Evolutionary conservation across 1,140 invertebrate genomes (phyloP).

Genomic region (Drosophila repletoides): DNA sequence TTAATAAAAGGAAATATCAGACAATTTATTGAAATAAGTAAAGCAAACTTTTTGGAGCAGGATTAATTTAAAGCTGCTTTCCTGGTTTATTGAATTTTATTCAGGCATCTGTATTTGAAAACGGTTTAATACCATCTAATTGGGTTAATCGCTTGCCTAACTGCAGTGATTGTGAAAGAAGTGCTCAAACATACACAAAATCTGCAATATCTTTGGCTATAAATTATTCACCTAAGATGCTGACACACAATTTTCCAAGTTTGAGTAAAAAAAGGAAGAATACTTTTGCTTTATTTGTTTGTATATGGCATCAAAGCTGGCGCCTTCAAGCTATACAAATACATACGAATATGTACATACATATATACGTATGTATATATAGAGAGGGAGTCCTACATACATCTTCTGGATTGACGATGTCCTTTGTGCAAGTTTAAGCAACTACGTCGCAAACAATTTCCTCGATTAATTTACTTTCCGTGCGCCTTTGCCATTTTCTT

Average conservation of each 20-base stretch:
- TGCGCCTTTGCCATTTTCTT: conserved; percentile 66
- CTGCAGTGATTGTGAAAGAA: conserved; percentile 20
- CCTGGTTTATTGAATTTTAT: too few relatives aligned
- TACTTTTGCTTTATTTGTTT: conserved; percentile 57
- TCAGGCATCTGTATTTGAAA: too few relatives aligned
- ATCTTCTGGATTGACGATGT: conserved; percentile 20
- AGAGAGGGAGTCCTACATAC: conserved; percentile 18
- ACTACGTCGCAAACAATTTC: conserved; percentile 74
- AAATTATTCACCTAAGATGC: conserved; percentile 60
- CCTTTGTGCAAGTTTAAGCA: conserved; percentile 78
- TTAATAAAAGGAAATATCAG: too few relatives aligned
- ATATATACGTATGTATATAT: conserved; percentile 4
- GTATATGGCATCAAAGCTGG: conserved; percentile 38
- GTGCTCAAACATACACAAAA: neutral
- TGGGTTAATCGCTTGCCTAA: conserved; percentile 2
- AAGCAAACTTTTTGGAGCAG: too few relatives aligned
- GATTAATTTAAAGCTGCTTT: too few relatives aligned
- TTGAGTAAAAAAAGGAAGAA: conserved; percentile 59
- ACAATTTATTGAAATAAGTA: too few relatives aligned
- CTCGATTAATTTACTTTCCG: conserved; percentile 80
- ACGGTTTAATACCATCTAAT: conserved; percentile 8
- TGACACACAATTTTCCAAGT: conserved; percentile 66
- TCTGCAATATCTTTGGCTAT: conserved; percentile 20
- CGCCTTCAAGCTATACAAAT: too few relatives aligned
- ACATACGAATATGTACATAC: conserved; percentile 7